These are phyloP conservation scores for Tiliqua scincoides DNA, from an alignment of 2,113 vertebrate genomes.

Conservation along the genomic window DNA sequence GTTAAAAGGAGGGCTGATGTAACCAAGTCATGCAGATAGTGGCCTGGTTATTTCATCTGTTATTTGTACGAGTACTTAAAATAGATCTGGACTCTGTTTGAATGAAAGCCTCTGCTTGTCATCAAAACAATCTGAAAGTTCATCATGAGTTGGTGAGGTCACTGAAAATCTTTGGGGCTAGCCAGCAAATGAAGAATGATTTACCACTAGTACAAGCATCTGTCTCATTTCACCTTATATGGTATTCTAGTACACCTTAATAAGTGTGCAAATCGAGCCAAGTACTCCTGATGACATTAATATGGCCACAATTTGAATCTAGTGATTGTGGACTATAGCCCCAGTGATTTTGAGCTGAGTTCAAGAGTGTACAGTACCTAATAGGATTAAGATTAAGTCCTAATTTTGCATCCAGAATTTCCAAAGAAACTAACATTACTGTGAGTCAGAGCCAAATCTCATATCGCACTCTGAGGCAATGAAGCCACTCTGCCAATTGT, in stretches of 20 bases:
- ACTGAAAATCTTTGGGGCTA: background rate
- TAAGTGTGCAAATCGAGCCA: background rate
- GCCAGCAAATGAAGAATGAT: background rate
- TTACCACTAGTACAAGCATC: background rate
- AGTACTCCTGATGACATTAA: background rate
- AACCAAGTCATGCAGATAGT: background rate
- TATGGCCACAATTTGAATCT: background rate
- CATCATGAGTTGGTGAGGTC: background rate
- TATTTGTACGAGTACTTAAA: background rate
- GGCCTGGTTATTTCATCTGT: background rate
- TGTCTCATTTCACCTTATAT: background rate
- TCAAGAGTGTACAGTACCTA: conserved; percentile 2
- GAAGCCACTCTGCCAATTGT: background rate
- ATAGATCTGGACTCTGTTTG: background rate
- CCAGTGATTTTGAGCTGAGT: background rate
- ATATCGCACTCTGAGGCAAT: background rate
- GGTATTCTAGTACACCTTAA: background rate
- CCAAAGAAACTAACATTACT: background rate
- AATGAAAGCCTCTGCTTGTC: background rate
- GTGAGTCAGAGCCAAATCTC: background rate
- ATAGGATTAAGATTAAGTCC: background rate
- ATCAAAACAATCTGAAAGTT: background rate
- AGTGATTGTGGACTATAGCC: background rate
- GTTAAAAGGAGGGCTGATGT: background rate
- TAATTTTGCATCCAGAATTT: background rate